A percentile compares a stretch with the other conserved stretches of the same genome.
phyloP scores from a whole-genome alignment of 1,140 invertebrate genomes.

The Drosophila murphyi region DNA sequence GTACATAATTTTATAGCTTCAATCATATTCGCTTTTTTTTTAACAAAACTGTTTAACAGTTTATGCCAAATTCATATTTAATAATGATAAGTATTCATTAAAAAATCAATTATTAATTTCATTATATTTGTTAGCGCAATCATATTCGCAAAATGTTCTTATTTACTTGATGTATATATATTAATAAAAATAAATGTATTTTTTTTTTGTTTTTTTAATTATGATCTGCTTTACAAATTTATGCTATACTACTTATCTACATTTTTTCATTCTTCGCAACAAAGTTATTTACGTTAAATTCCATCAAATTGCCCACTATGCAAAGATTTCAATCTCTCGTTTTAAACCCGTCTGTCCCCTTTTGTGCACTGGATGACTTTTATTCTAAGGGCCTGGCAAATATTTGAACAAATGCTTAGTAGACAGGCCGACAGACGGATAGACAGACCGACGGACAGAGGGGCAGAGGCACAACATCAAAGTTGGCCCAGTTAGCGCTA shows the following conservation, averaged over 20 bases:
- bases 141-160: no score
- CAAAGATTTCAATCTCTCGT: conserved; percentile 7
- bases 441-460: neutral
- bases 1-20: no score
- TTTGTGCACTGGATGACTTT: conserved; percentile 28
- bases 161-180: no score
- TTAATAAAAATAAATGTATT: neutral
- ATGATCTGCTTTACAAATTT: no score
- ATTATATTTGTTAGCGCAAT: neutral
- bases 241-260: no score
- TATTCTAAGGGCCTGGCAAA: conserved; percentile 52
- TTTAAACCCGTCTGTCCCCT: conserved; percentile 20
- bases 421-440: no score
- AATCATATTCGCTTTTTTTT: no score
- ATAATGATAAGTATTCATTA: no score
- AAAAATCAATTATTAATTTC: neutral
- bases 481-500: conserved; percentile 42
- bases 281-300: no score
- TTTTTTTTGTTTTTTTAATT: neutral
- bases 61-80: no score
- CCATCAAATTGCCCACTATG: conserved; percentile 15
- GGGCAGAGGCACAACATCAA: conserved; percentile 53
- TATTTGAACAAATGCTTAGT: conserved; percentile 72
- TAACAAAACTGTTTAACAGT: no score
- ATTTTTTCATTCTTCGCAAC: no score